These are phyloP conservation scores for Clistopyga incitator DNA, from an alignment of 2,888 invertebrate genomes.

Conservation along the genomic window DNA sequence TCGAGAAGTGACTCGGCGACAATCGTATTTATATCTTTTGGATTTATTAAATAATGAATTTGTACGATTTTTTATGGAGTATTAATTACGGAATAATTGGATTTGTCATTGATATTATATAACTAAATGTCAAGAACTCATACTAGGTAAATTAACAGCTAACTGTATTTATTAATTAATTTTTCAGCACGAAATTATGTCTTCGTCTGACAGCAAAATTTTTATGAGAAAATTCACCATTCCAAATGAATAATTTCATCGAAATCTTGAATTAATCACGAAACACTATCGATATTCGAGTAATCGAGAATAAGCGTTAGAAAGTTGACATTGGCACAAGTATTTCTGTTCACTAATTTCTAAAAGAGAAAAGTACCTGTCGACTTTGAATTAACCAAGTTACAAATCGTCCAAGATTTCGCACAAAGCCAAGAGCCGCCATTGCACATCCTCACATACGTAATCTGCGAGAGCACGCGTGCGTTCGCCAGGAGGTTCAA, in stretches of 20 bases:
- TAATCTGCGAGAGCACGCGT: conserved; percentile 63
- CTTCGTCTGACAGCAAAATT: too few species aligned
- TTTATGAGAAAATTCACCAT: background rate
- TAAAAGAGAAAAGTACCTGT: background rate
- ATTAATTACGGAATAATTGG: background rate
- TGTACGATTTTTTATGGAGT: background rate
- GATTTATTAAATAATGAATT: background rate
- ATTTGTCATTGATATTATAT: background rate
- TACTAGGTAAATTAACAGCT: too few species aligned
- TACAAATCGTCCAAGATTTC: conserved; percentile 10
- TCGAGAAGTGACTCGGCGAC: background rate
- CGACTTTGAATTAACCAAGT: background rate
- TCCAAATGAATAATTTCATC: background rate
- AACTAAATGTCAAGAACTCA: too few species aligned
- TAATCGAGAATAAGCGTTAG: background rate
- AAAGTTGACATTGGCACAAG: background rate
- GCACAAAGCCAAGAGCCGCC: conserved; percentile 46
- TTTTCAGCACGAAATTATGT: too few species aligned
- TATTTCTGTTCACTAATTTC: background rate
- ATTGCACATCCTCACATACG: conserved; percentile 59
- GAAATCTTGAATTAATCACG: background rate
- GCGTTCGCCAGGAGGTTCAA: conserved; percentile 69
- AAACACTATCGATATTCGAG: background rate
- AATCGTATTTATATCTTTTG: background rate
- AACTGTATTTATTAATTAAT: too few species aligned